Conservation (phyloP, 2,888 invertebrate genomes). For the Drosophila algonquin region DNA sequence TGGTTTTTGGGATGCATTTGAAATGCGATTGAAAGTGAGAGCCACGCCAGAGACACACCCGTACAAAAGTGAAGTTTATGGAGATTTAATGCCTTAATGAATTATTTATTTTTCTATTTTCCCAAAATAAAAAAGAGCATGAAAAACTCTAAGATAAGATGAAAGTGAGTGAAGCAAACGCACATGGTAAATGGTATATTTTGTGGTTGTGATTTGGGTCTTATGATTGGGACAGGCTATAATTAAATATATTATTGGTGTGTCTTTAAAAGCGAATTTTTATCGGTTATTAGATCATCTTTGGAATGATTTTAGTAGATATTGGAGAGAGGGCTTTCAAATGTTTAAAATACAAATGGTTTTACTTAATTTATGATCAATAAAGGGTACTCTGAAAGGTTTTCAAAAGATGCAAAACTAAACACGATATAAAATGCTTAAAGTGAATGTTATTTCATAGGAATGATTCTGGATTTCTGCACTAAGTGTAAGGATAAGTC, state of each 20-base stretch:
- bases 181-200: slow-evolving; percentile 15
- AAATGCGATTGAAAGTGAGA: slow-evolving; percentile 63
- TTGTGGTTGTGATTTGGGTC: slow-evolving; percentile 5
- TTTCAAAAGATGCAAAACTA: background rate
- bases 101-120: slow-evolving; percentile 49
- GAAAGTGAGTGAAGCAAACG: slow-evolving; percentile 38
- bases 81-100: slow-evolving; percentile 52
- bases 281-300: background rate
- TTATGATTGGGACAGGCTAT: slow-evolving; percentile 20
- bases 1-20: slow-evolving; percentile 41
- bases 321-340: background rate
- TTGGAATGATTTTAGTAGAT: background rate
- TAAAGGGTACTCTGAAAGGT: no score
- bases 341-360: background rate
- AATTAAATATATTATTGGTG: background rate
- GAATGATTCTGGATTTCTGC: no score
- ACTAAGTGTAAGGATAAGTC: no score
- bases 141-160: slow-evolving; percentile 10
- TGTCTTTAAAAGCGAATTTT: background rate
- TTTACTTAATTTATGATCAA: background rate
- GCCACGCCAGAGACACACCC: slow-evolving; percentile 29
- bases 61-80: slow-evolving; percentile 64
- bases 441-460: no score
- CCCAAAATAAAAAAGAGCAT: slow-evolving; percentile 8
- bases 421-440: background rate